phyloP scores from a whole-genome alignment of 2,888 invertebrate genomes.

The Idaea dimidiata region DNA sequence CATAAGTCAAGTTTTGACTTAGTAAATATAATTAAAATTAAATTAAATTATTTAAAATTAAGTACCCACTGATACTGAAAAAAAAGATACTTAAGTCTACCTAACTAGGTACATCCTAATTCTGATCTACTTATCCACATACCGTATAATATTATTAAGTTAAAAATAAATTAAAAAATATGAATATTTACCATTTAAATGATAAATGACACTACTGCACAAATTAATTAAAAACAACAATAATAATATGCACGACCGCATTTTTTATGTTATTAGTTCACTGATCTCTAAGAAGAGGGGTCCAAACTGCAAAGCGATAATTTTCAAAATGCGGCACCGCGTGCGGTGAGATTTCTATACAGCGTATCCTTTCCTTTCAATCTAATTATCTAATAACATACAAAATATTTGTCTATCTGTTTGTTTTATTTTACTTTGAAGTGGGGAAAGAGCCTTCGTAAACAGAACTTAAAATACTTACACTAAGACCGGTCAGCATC shows the following conservation, averaged over 20 bases:
- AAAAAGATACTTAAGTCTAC: no score
- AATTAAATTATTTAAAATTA: no score
- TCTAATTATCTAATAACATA: neutral
- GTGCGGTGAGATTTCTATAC: neutral
- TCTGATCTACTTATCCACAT: no score
- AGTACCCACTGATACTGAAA: no score
- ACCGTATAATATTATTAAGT: no score
- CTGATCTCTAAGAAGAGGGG: neutral
- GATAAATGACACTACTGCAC: conserved; percentile 23
- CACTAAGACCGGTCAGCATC: no score
- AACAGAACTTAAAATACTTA: no score
- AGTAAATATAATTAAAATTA: no score
- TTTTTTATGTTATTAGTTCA: neutral
- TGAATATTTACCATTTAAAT: conserved; percentile 23
- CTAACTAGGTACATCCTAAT: no score
- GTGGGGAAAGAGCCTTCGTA: neutral
- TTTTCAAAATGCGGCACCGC: neutral
- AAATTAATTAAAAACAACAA: conserved; percentile 12
- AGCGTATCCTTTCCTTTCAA: neutral
- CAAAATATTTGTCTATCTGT: neutral
- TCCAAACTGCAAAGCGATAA: neutral
- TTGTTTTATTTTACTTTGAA: neutral
- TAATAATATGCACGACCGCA: conserved; percentile 9
- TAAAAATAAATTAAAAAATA: neutral
- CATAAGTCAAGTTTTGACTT: no score